Evolutionary conservation across 2,113 vertebrate genomes (phyloP).

Genomic region (Boulengeromyrus knoepffleri): DNA sequence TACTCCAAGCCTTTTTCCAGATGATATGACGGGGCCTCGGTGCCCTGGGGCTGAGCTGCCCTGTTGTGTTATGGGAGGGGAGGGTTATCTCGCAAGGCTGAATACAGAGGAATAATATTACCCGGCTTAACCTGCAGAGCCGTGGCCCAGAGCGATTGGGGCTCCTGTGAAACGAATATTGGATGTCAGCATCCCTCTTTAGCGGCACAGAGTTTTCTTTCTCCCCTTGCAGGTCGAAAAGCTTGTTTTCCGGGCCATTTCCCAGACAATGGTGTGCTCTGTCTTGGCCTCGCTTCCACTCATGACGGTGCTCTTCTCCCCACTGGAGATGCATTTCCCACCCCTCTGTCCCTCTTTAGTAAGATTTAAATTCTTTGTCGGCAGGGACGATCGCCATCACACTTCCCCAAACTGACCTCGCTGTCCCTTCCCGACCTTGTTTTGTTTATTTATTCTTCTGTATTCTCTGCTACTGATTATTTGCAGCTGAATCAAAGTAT

Average conservation of each 20-base stretch:
- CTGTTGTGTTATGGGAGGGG: not conserved
- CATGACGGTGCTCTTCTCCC: not conserved
- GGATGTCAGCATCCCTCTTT: slow-evolving; percentile 38
- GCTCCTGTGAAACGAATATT: slow-evolving; percentile 37
- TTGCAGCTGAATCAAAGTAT: not conserved
- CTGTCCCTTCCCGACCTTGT: not conserved
- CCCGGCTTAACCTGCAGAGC: slow-evolving; percentile 34
- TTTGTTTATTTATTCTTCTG: not conserved
- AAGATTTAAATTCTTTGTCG: not conserved
- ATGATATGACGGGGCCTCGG: not conserved
- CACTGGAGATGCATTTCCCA: not conserved
- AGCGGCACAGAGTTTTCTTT: slow-evolving; percentile 22
- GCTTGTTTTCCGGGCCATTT: slow-evolving; percentile 38
- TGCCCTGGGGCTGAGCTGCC: not conserved
- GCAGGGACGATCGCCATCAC: not conserved
- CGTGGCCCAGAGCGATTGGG: slow-evolving; percentile 39
- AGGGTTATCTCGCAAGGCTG: slow-evolving; percentile 45
- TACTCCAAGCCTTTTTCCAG: not conserved
- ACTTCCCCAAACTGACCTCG: not conserved
- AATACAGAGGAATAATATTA: slow-evolving; percentile 50
- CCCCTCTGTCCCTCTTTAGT: not conserved
- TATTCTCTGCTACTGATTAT: not conserved
- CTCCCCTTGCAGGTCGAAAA: slow-evolving; percentile 30
- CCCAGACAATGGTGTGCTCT: slow-evolving; percentile 43
- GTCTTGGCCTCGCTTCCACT: slow-evolving; percentile 27